Evolutionary conservation across 92 coral and sea anemone genomes (phyloP), one percentile per base, ranked within the genome.

Genomic region (Parazoanthus swiftii): DNA sequence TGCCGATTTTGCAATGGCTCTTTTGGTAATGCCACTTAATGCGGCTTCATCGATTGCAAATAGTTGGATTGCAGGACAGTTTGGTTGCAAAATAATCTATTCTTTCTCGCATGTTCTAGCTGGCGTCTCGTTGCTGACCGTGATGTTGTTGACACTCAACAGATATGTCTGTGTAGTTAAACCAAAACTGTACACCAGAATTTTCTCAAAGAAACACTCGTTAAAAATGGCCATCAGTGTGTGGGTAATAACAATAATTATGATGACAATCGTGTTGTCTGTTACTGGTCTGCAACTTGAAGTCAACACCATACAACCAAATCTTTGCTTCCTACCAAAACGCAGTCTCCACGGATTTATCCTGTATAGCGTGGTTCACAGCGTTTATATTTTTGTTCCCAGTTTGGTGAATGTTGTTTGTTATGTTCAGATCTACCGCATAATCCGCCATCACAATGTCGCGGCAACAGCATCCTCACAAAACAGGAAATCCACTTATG

Each of bases 1-100:
- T 10, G 9, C 79, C 13, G 79, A 75, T 75, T 75, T 75, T 38
- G 2, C 51, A 39, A 75, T 75, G 79, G 79, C 79, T 75, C 51
- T 36, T 20, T 16, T 75, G 5, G 51, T 75, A 15, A 75, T 75
- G 79, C 79, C 79, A 1, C 43, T 37, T 1, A 43, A 35, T 37
- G 46, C 79, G 13, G 46, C 46, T 5, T 75, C 79, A 11, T 75
- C 79, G 6, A 38, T 75, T 75, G 79, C 79, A 18, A 75, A 75
- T 43, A 38, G 23, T 50, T 37, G 79, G 25, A n/a, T 18, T 21
- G 51, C 79, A 14, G 79, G 79, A 38, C 25, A 38, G 11, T 36
- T 75, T 75, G 79, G 46, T 15, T 75, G 79, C 79, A 37, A 75
- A 5, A 37, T 75, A 43, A 23, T 75, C n/a, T 39, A 43, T 1